These are phyloP conservation scores for Halcyon leucocephala DNA, from an alignment of 2,797 vertebrate species.

Conservation along the genomic window DNA sequence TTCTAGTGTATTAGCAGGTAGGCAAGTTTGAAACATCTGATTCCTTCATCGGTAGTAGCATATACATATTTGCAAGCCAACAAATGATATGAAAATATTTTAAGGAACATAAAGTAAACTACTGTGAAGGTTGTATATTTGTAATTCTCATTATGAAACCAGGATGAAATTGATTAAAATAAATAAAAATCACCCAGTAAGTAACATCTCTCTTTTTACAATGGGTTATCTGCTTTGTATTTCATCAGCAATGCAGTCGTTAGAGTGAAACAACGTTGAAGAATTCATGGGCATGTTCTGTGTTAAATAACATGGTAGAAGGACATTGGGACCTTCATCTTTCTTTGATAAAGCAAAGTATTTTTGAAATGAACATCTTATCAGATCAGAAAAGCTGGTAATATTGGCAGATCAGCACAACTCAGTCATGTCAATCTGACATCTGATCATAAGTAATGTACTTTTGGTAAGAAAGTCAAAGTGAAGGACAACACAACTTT, in stretches of 20 bases:
- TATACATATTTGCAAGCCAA: neutral
- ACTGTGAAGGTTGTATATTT: neutral
- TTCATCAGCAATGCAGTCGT: neutral
- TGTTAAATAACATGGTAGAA: slow-evolving; percentile 13
- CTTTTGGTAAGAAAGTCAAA: slow-evolving; percentile 52
- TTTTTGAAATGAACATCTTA: slow-evolving; percentile 50
- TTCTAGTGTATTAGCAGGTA: neutral
- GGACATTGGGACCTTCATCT: slow-evolving; percentile 53
- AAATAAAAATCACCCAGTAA: neutral
- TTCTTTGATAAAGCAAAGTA: slow-evolving; percentile 59
- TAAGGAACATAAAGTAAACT: neutral
- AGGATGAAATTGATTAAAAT: neutral
- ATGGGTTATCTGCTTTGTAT: neutral
- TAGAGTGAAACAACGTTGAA: neutral
- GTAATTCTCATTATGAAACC: neutral
- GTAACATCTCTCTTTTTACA: neutral
- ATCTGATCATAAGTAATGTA: slow-evolving; percentile 51
- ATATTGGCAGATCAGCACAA: slow-evolving; percentile 57
- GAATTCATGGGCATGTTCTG: neutral
- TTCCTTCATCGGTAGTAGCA: neutral
- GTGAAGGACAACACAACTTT: slow-evolving; percentile 51
- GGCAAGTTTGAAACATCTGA: neutral
- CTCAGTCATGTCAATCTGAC: slow-evolving; percentile 45
- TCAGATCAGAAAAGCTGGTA: slow-evolving; percentile 59
- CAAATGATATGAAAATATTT: neutral